These are phyloP conservation scores for Toxotes jaculatrix DNA, from an alignment of 2,113 vertebrate genomes.

Conservation along the genomic window DNA sequence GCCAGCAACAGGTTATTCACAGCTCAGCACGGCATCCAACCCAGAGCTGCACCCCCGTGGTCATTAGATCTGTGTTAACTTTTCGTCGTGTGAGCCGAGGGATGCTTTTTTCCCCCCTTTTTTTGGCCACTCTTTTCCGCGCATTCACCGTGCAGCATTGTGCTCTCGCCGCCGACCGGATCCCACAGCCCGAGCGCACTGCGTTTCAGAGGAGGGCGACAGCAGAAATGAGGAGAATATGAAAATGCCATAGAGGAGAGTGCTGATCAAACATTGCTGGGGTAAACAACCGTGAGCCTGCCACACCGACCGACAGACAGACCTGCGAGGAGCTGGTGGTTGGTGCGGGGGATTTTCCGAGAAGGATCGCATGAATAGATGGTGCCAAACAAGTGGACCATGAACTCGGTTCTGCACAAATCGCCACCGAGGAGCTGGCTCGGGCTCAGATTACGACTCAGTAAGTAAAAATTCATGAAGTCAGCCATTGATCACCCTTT, in stretches of 20 bases:
- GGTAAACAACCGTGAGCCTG: slow-evolving; percentile 6
- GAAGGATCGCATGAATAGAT: slow-evolving; percentile 61
- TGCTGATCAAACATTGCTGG: slow-evolving; percentile 26
- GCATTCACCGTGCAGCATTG: slow-evolving; percentile 38
- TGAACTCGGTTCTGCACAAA: slow-evolving; percentile 83
- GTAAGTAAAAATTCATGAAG: slow-evolving; percentile 76
- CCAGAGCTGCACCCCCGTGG: background rate
- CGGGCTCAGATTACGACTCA: slow-evolving; percentile 76
- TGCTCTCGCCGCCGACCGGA: slow-evolving; percentile 29
- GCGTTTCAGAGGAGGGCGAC: slow-evolving; percentile 1
- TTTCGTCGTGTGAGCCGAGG: background rate
- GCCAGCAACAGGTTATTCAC: slow-evolving; percentile 70
- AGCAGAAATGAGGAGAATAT: background rate
- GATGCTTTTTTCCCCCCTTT: slow-evolving; percentile 9
- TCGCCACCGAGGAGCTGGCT: slow-evolving; percentile 84
- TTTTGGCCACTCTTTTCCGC: background rate
- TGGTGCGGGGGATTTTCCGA: background rate
- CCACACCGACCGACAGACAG: background rate
- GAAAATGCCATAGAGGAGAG: slow-evolving; percentile 27
- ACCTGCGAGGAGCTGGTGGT: slow-evolving; percentile 7
- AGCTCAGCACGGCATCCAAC: slow-evolving; percentile 5
- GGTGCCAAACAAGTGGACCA: slow-evolving; percentile 86
- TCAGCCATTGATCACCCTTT: background rate
- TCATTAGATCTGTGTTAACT: background rate
- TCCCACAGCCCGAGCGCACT: slow-evolving; percentile 6